Evolutionary conservation across 1,140 invertebrate species (phyloP), one percentile per base, ranked within the genome.

Genomic region (Drosophila orosa): DNA sequence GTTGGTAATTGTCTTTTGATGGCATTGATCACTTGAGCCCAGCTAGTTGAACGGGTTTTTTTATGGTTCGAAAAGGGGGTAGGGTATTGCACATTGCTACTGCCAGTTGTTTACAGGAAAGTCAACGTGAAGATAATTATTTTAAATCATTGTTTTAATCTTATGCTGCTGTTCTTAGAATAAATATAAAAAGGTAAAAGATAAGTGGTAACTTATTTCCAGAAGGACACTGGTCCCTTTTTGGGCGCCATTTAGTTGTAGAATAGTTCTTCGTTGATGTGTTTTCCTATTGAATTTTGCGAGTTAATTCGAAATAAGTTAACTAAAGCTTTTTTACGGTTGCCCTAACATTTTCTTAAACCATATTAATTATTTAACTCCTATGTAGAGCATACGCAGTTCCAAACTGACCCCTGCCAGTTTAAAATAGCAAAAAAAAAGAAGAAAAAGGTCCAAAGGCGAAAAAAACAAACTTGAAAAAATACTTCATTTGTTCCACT

Each of bases 401-500:
- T 19, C 12, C 19, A 17, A 40, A 63, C 50, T 24, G 27, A 24
- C 15, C 12, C 19, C 3, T n/a, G 33, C 17, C 22, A n/a, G 37
- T 55, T 17, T 0, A 29, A 58, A 63, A 52, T 12, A 29, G 8
- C 13, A 22, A 37, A 33, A 50, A 15, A 57, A 50, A 62, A 65
- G 31, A 48, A 48, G n/a, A 57, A 54, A 65, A 60, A 39, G 19
- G 17, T 25, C 13, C 31, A 55, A 60, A 48, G 15, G 65, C 40
- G 47, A 27, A 47, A 69, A 67, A 68, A 54, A 68, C 52, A 27
- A 58, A 65, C 47, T 50, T 25, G n/a, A 65, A 47, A 74, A 61
- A 68, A 77, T 61, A 61, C 65, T 69, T 75, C 55, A 79, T 83
- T 89, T 75, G 83, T 89, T 83, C 84, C 83, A 89, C 84, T 89